Conservation (phyloP, 2,888 invertebrate species). For the Leucophora obtusa region DNA sequence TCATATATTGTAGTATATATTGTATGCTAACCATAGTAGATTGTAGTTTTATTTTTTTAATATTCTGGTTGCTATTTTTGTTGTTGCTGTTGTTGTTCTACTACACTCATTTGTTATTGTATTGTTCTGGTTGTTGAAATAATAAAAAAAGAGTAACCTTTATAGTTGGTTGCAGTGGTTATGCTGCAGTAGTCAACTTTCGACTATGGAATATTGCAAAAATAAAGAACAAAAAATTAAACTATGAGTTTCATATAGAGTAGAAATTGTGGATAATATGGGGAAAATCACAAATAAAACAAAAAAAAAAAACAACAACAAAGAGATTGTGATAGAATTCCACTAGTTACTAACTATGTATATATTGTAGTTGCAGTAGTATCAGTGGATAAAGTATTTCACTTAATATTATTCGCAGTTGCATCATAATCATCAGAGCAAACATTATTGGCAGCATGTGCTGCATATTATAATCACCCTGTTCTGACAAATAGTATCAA, state of each 20-base stretch:
- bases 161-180: slow-evolving; percentile 39
- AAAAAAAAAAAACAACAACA: no score
- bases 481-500: not conserved
- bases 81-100: not conserved
- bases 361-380: not conserved
- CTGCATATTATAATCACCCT: slow-evolving; percentile 29
- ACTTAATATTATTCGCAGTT: slow-evolving; percentile 12
- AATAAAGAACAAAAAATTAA: not conserved
- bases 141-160: slow-evolving; percentile 16
- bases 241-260: not conserved
- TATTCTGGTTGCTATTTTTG: slow-evolving; percentile 19
- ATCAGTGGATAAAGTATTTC: not conserved
- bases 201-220: not conserved
- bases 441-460: slow-evolving; percentile 33
- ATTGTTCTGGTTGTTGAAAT: slow-evolving; percentile 11
- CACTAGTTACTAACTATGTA: no score
- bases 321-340: not conserved
- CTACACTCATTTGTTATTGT: slow-evolving; percentile 10
- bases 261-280: not conserved
- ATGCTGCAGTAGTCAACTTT: slow-evolving; percentile 24
- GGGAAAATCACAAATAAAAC: no score
- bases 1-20: slow-evolving; percentile 18
- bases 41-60: slow-evolving; percentile 9
- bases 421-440: slow-evolving; percentile 21
- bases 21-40: not conserved